Percentiles rank a stretch among this genome's conserved stretches.
These are phyloP conservation scores for Adelphocoris suturalis DNA, from an alignment of 2,888 invertebrate species.

Conservation along the genomic window DNA sequence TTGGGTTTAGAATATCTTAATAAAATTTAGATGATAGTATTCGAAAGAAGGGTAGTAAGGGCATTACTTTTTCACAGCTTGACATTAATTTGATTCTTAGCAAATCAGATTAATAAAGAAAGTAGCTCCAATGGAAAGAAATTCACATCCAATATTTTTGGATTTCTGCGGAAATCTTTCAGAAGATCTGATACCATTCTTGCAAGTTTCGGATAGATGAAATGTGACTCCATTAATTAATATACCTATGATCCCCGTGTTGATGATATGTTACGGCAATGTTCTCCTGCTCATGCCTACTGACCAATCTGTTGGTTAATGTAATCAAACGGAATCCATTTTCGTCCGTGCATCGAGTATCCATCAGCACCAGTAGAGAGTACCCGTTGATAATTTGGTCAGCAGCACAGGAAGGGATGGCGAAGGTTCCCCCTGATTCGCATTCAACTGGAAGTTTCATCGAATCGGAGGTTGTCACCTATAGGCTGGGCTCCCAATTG, in stretches of 20 bases:
- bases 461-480: conserved; percentile 16
- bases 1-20: too few species aligned
- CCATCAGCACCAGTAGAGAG: neutral
- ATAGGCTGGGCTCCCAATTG: neutral
- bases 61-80: neutral
- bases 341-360: neutral
- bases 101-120: neutral
- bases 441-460: conserved; percentile 6
- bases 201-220: neutral
- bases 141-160: neutral
- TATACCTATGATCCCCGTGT: neutral
- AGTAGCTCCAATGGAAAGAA: neutral
- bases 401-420: neutral
- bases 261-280: neutral
- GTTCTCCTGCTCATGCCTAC: neutral
- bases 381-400: neutral
- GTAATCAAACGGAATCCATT: neutral
- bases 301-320: neutral
- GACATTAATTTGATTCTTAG: neutral
- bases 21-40: too few species aligned
- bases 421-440: neutral
- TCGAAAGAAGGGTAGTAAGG: too few species aligned
- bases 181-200: neutral
- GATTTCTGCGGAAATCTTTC: neutral
- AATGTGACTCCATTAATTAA: neutral